phyloP scores from a whole-genome alignment of 2,113 vertebrate genomes.

The Lontra canadensis region DNA sequence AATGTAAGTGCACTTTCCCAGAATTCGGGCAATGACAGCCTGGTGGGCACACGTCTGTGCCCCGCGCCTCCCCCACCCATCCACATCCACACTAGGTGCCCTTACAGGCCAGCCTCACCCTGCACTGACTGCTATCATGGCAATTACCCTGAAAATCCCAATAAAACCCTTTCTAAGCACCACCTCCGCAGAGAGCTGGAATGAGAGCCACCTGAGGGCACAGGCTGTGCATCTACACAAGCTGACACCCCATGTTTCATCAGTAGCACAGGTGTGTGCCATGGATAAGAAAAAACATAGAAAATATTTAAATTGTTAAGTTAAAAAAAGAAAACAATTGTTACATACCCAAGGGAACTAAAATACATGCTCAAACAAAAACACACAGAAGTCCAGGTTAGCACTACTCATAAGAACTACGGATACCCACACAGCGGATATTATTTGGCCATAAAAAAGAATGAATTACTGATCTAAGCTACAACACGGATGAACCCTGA shows the following conservation, averaged over 20 bases:
- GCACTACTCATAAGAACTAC: background rate
- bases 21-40: background rate
- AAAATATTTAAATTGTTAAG: background rate
- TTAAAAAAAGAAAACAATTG: background rate
- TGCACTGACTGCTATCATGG: background rate
- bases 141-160: background rate
- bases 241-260: background rate
- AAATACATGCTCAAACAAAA: background rate
- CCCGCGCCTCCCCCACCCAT: background rate
- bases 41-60: too few relatives aligned
- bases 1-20: background rate
- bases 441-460: background rate
- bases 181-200: background rate
- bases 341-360: background rate
- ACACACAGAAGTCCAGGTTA: background rate
- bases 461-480: too few relatives aligned
- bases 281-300: background rate
- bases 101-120: background rate
- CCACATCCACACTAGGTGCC: background rate
- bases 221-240: fast-evolving
- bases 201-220: background rate
- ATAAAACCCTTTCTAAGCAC: background rate
- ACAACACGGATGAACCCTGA: fast-evolving
- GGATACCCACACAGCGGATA: background rate
- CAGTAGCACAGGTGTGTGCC: background rate